Conservation (phyloP, 2,113 vertebrate species). For the Mus pahari region DNA sequence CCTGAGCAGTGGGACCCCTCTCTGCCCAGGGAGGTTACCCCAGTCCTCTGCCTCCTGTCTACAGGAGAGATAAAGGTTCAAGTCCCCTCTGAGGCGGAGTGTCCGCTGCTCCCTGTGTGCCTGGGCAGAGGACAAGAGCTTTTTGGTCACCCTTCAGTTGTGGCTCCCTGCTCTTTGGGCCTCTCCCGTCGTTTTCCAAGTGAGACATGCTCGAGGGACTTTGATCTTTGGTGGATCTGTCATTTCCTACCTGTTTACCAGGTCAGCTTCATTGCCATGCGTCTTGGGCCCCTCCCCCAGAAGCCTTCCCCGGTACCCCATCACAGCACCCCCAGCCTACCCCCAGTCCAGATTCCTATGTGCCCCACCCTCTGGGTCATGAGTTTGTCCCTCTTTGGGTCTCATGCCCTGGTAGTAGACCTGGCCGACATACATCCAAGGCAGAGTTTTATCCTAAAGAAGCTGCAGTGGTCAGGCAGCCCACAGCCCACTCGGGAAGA, state of each 20-base stretch:
- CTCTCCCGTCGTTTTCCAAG: neutral
- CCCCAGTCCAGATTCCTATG: neutral
- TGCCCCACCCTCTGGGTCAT: neutral
- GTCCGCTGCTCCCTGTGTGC: accelerated
- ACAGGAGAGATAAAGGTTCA: accelerated
- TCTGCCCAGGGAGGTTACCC: neutral
- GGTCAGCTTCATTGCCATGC: neutral
- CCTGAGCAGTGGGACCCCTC: neutral
- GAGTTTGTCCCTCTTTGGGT: neutral
- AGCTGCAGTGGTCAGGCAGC: neutral
- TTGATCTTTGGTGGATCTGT: neutral
- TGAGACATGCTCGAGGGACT: accelerated
- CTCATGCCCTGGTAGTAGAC: neutral
- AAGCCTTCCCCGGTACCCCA: neutral
- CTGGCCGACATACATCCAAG: neutral
- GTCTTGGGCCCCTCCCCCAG: neutral
- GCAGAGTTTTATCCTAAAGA: neutral
- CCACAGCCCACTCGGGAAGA: neutral
- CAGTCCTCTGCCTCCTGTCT: neutral
- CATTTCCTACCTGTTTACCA: neutral
- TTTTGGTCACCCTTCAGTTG: accelerated
- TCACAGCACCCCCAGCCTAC: neutral
- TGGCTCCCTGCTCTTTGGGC: too few relatives aligned
- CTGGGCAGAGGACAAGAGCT: accelerated
- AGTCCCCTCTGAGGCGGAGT: accelerated